These are phyloP conservation scores for Hirudo medicinalis DNA, from an alignment of 1,140 invertebrate species.

Conservation along the genomic window DNA sequence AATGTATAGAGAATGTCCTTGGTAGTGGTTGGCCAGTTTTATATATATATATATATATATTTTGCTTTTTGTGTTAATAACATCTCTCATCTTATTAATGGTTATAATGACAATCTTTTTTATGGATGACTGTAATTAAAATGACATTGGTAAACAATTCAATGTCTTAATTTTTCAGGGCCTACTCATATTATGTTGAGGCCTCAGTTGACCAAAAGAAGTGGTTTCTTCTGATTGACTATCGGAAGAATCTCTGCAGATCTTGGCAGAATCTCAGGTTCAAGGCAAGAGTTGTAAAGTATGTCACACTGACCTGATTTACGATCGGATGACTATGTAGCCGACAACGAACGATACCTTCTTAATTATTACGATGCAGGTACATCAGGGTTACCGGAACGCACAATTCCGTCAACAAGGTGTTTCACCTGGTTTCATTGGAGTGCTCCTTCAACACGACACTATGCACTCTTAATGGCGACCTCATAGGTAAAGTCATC, in stretches of 20 bases:
- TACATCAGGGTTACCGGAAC: slow-evolving; percentile 81
- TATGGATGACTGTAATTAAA: no score
- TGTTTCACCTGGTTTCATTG: slow-evolving; percentile 82
- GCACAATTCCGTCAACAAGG: slow-evolving; percentile 86
- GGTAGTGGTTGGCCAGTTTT: no score
- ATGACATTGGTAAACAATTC: no score
- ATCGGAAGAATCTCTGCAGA: slow-evolving; percentile 76
- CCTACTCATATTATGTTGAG: slow-evolving; percentile 92
- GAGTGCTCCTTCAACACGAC: slow-evolving; percentile 72
- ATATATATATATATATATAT: no score
- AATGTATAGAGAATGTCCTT: not conserved
- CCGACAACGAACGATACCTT: no score
- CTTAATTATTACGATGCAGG: slow-evolving; percentile 27
- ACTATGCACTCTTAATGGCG: slow-evolving; percentile 59
- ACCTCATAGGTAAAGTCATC: slow-evolving; percentile 41
- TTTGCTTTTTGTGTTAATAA: no score
- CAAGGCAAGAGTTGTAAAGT: slow-evolving; percentile 63
- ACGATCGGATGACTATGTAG: not conserved
- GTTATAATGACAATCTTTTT: no score
- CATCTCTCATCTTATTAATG: no score
- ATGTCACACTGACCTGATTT: slow-evolving; percentile 23
- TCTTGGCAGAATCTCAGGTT: slow-evolving; percentile 95
- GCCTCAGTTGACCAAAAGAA: slow-evolving; percentile 89
- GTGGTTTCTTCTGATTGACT: slow-evolving; percentile 82
- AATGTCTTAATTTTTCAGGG: slow-evolving; percentile 37